A percentile compares a stretch with the other conserved stretches of the same genome.
These are phyloP conservation scores for Muscidifurax raptorellus DNA, from an alignment of 1,140 invertebrate genomes.

Conservation along the genomic window DNA sequence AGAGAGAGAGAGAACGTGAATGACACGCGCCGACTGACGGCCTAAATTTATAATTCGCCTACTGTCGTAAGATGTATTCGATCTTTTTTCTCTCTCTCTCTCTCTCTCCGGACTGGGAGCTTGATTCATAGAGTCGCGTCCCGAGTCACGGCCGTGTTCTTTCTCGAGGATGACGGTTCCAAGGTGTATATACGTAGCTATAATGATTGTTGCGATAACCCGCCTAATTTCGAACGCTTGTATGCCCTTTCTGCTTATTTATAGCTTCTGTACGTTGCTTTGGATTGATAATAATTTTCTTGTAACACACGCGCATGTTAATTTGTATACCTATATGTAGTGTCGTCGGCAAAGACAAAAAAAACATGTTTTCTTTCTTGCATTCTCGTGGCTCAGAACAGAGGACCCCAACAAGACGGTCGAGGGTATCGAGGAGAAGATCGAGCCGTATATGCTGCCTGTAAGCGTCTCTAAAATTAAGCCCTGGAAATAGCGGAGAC, in stretches of 20 bases:
- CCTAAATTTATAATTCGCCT: constrained; percentile 45
- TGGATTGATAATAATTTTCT: too few species aligned
- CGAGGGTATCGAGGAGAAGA: constrained; percentile 69
- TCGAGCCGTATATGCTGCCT: constrained; percentile 72
- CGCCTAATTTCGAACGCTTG: too few species aligned
- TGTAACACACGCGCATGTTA: too few species aligned
- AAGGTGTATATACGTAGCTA: too few species aligned
- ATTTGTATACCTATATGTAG: too few species aligned
- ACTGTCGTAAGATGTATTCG: not conserved
- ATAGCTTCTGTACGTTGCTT: too few species aligned
- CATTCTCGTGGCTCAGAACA: constrained; percentile 59
- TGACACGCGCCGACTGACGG: constrained; percentile 41
- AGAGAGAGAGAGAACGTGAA: constrained; percentile 20
- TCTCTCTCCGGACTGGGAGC: not conserved
- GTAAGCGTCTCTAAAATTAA: constrained; percentile 61
- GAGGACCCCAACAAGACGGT: constrained; percentile 65
- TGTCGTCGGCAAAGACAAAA: too few species aligned
- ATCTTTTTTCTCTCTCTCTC: not conserved
- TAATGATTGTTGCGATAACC: too few species aligned
- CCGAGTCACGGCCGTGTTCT: too few species aligned
- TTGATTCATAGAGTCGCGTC: too few species aligned
- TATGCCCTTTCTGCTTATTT: too few species aligned
- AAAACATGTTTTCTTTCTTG: not conserved
- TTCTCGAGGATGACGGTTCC: too few species aligned
- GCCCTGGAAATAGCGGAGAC: not conserved